Evolutionary conservation across 1,140 invertebrate genomes (phyloP).

Genomic region (Drosophila hydei): DNA sequence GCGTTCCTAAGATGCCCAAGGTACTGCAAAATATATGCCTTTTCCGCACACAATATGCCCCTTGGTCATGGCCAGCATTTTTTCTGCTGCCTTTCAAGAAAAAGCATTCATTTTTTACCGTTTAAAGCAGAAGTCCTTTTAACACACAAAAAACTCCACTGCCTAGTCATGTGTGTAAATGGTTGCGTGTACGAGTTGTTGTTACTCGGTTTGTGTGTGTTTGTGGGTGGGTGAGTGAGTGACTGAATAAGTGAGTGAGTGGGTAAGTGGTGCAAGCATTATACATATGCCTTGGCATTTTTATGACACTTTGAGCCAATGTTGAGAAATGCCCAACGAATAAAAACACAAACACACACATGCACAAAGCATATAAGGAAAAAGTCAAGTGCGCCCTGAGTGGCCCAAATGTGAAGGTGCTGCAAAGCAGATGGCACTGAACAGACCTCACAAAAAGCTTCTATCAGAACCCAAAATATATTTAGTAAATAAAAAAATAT

Average conservation of each 20-base stretch:
- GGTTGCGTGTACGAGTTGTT: slow-evolving; percentile 25
- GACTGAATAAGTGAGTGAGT: slow-evolving; percentile 7
- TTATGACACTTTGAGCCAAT: slow-evolving; percentile 77
- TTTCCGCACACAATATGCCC: slow-evolving; percentile 52
- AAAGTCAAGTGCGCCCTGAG: slow-evolving; percentile 46
- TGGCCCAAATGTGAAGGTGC: slow-evolving; percentile 16
- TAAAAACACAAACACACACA: slow-evolving; percentile 5
- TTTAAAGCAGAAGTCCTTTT: slow-evolving; percentile 39
- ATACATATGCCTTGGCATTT: slow-evolving; percentile 60
- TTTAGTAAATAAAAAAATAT: background rate
- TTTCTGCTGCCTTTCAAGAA: slow-evolving; percentile 1
- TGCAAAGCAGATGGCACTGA: background rate
- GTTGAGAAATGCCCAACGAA: slow-evolving; percentile 61
- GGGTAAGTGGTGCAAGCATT: slow-evolving; percentile 44
- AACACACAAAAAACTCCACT: slow-evolving; percentile 44
- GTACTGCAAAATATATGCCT: slow-evolving; percentile 40
- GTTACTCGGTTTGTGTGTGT: slow-evolving; percentile 15
- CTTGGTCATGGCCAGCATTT: slow-evolving; percentile 34
- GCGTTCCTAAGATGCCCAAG: slow-evolving; percentile 31
- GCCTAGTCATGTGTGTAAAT: slow-evolving; percentile 71
- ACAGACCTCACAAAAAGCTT: background rate
- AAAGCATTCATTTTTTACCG: slow-evolving; percentile 24
- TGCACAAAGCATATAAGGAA: slow-evolving; percentile 6
- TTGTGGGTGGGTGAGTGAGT: slow-evolving; percentile 13
- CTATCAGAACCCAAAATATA: background rate